Percentiles rank a stretch among this genome's conserved stretches.
Evolutionary conservation across 2,113 vertebrate species (phyloP).

Genomic region (Sorex fumeus): DNA sequence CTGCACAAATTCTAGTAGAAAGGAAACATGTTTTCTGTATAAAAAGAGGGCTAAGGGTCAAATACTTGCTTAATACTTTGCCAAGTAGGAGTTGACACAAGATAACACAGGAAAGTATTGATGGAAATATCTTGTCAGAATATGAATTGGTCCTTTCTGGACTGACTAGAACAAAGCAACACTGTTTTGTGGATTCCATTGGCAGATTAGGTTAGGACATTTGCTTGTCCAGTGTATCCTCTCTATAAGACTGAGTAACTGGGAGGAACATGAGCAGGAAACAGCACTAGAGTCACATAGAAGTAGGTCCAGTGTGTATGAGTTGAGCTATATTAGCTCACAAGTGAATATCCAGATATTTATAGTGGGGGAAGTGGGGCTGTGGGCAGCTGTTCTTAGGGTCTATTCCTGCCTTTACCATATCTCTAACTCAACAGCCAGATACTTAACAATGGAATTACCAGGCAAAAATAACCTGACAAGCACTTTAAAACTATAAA

Average conservation of each 20-base stretch:
- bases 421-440: background rate
- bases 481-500: constrained; percentile 5
- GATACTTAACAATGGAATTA: constrained; percentile 1
- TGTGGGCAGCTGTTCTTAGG: too few species aligned
- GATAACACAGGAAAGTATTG: constrained; percentile 19
- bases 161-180: background rate
- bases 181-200: background rate
- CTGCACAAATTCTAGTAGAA: background rate
- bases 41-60: background rate
- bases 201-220: background rate
- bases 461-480: constrained; percentile 33
- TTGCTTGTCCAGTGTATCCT: background rate
- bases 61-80: background rate
- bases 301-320: background rate
- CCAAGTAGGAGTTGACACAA: background rate
- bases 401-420: too few species aligned
- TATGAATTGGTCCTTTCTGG: background rate
- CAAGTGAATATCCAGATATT: background rate
- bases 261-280: background rate
- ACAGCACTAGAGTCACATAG: background rate
- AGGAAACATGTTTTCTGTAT: background rate
- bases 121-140: constrained; percentile 11
- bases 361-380: too few species aligned
- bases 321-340: background rate
- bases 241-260: background rate